Percentiles rank a stretch among this genome's conserved stretches.
Conservation (phyloP, 2,113 vertebrate species). For the Desmodus rotundus region DNA sequence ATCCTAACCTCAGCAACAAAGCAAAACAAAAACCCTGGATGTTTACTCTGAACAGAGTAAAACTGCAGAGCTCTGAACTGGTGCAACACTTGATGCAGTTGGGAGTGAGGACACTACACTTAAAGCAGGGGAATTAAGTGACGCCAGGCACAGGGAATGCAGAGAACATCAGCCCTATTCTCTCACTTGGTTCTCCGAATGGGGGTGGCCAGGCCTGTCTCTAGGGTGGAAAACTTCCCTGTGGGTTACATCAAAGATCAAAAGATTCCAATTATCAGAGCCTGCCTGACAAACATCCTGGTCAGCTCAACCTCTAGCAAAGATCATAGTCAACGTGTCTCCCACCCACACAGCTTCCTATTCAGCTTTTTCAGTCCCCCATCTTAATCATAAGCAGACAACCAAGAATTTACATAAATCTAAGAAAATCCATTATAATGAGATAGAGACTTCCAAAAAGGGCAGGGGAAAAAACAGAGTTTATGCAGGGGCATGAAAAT, state of each 20-base stretch:
- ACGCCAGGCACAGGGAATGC: neutral
- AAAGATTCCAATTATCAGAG: neutral
- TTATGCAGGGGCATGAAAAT: neutral
- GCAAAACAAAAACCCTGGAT: neutral
- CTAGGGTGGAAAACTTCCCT: neutral
- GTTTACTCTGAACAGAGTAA: neutral
- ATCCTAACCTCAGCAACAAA: neutral
- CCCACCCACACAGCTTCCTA: neutral
- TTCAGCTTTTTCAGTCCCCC: neutral
- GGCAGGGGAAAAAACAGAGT: neutral
- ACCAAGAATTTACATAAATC: neutral
- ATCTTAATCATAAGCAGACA: neutral
- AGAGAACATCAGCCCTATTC: neutral
- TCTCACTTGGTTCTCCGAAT: neutral
- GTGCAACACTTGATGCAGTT: neutral
- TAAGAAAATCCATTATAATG: neutral
- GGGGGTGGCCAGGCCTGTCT: neutral
- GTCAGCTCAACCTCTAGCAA: neutral
- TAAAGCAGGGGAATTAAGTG: neutral
- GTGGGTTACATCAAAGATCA: neutral
- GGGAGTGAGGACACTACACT: neutral
- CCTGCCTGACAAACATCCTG: neutral
- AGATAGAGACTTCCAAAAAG: neutral
- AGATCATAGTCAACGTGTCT: neutral
- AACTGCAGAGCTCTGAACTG: neutral